Evolutionary conservation across 2,888 invertebrate genomes (phyloP), one percentile per base, ranked within the genome.

Genomic region (Andrena chrysosceles): DNA sequence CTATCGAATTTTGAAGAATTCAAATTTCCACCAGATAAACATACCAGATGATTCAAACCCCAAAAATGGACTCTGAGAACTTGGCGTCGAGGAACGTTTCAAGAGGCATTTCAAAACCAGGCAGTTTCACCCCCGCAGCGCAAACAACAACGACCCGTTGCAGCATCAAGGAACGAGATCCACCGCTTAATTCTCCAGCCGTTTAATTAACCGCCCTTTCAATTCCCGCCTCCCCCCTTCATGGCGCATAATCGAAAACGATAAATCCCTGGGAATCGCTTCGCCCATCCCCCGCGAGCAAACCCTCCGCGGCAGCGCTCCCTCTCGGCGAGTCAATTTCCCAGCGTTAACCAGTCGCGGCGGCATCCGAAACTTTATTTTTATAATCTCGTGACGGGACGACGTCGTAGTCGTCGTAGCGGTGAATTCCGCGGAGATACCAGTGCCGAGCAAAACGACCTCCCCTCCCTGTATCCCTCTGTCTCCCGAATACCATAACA

Each of bases 201-300:
- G 67, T 81, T 72, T 81, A 81, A 81, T 72, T 72, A 81, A 81
- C 72, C 72, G 49, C 13, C 81, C 72, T 81, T 81, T 81, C 81
- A 63, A 81, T 63, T 86, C 59, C 54, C 69, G 54, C 72, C 29
- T 23, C 48, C 52, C 23, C 52, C 23, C 42, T 1, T 8, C 29
- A 49, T 33, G 52, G 5, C 70, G 73, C 75, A 85, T 85, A 85
- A 86, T 79, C 86, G 73, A 84, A 86, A 76, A 71, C 87, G 76
- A 85, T 86, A 76, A 86, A 86, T 86, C 78, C 81, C 48, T 7
- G 8, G 59, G 54, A 72, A 54, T 70, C 49, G 49, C 56, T 20
- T 7, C 26, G 29, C n/a, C 60, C 7, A n/a, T 5, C 56, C 4
- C 48, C 29, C 3, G 13, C 8, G 52, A 8, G 33, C 74, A 33